phyloP scores from a whole-genome alignment of 2,113 vertebrate species.

The Neogobius melanostomus region DNA sequence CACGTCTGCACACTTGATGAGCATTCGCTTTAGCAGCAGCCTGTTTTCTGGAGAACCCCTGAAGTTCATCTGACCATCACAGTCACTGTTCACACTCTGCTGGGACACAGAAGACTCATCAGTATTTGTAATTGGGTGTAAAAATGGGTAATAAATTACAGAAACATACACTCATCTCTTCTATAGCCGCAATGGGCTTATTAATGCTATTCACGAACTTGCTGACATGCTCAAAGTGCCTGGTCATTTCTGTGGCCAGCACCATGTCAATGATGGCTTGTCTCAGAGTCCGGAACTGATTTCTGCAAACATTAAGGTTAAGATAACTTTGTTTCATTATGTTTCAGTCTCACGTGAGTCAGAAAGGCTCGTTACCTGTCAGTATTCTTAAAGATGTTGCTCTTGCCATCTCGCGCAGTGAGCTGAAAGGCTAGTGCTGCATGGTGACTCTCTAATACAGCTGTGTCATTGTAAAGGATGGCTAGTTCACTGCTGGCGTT shows the following conservation, averaged over 20 bases:
- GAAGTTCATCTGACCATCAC: conserved; percentile 78
- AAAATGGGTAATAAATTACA: neutral
- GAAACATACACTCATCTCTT: conserved; percentile 78
- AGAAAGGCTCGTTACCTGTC: conserved; percentile 80
- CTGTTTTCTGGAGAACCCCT: conserved; percentile 92
- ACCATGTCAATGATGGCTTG: conserved; percentile 98
- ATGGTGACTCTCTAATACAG: conserved; percentile 94
- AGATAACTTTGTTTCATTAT: neutral
- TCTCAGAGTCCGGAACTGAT: conserved; percentile 88
- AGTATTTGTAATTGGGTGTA: neutral
- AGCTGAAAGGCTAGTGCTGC: conserved; percentile 94
- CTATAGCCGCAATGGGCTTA: conserved; percentile 85
- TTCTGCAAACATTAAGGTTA: conserved; percentile 69
- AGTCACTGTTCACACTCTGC: conserved; percentile 83
- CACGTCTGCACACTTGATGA: conserved; percentile 97
- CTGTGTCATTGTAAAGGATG: conserved; percentile 93
- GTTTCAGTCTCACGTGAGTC: neutral
- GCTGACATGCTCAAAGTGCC: conserved; percentile 96
- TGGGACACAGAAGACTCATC: conserved; percentile 10
- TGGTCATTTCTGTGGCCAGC: conserved; percentile 96
- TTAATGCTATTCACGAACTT: conserved; percentile 98
- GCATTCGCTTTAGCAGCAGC: conserved; percentile 93
- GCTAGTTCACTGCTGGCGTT: conserved; percentile 94
- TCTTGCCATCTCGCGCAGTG: conserved; percentile 87
- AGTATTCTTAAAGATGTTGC: conserved; percentile 95